Conservation (phyloP, 1,140 invertebrate species). For the Rhopalosiphum padi region DNA sequence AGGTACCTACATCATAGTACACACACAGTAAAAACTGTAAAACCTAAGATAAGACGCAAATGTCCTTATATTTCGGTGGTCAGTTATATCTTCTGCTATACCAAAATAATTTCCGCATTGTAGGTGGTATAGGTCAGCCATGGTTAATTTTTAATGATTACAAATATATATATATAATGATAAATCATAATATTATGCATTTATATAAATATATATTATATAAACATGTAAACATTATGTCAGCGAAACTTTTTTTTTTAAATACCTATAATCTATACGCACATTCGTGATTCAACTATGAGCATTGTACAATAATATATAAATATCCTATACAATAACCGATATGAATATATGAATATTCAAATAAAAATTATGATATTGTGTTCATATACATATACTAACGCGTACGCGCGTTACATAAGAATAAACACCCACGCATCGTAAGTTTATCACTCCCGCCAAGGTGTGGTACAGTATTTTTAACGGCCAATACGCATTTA, state of each 20-base stretch:
- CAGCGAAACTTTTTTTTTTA: no score
- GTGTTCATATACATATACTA: not conserved
- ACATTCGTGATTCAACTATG: no score
- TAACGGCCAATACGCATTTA: not conserved
- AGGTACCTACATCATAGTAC: not conserved
- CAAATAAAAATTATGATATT: not conserved
- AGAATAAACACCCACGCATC: not conserved
- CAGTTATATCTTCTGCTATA: not conserved
- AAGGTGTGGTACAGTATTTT: not conserved
- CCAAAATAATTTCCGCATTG: not conserved
- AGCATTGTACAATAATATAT: not conserved
- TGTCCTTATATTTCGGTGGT: not conserved
- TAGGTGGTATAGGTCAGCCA: not conserved
- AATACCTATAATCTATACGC: no score
- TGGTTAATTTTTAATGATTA: not conserved
- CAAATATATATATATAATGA: not conserved
- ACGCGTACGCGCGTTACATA: not conserved
- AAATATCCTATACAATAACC: not conserved
- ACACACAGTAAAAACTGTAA: not conserved
- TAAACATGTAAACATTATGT: no score
- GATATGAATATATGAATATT: conserved; percentile 11
- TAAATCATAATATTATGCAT: no score
- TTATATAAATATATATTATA: no score
- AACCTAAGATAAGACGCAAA: not conserved
- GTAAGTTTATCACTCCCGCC: not conserved